A percentile compares a stretch with the other conserved stretches of the same genome.
phyloP scores from a whole-genome alignment of 2,797 vertebrate species.

The Lemur catta region DNA sequence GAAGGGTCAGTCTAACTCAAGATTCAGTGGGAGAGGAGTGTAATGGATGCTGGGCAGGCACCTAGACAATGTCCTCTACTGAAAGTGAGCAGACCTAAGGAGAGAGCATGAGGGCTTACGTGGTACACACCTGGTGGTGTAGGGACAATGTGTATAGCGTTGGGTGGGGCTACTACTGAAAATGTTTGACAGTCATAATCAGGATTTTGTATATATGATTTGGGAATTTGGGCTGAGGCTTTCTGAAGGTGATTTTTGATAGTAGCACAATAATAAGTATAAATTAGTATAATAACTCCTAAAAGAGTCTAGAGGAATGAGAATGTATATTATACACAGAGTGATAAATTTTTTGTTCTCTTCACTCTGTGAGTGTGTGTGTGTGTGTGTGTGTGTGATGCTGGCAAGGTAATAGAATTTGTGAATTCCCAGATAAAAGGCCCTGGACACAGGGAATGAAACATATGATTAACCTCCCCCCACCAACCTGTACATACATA shows the following conservation, averaged over 20 bases:
- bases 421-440: conserved; percentile 11
- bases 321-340: background rate
- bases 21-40: background rate
- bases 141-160: background rate
- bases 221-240: background rate
- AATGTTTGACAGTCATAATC: background rate
- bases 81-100: background rate
- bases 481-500: background rate
- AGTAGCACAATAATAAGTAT: background rate
- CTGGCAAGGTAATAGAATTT: background rate
- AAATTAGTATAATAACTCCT: background rate
- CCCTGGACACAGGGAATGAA: background rate
- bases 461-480: background rate
- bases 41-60: background rate
- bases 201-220: background rate
- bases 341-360: conserved; percentile 9
- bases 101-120: background rate
- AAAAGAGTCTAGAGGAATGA: background rate
- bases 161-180: background rate
- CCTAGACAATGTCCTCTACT: background rate
- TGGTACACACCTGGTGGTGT: rapidly evolving
- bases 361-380: background rate
- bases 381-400: background rate
- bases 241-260: background rate
- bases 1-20: background rate